A percentile compares a stretch with the other conserved stretches of the same genome.
Evolutionary conservation across 1,140 invertebrate species (phyloP).

Genomic region (Pogonomyrmex barbatus): DNA sequence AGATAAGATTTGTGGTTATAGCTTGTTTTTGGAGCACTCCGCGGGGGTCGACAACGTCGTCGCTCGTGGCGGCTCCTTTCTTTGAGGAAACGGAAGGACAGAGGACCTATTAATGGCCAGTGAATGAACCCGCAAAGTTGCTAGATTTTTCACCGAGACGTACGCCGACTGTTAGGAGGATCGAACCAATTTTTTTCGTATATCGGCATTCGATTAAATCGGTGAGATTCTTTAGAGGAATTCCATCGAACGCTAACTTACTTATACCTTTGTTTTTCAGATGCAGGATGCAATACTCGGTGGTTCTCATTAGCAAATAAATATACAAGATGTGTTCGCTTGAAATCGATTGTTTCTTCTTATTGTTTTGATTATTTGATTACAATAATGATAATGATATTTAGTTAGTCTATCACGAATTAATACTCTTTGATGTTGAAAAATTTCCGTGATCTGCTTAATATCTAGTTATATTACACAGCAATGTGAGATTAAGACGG

Average conservation of each 20-base stretch:
- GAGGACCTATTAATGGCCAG: slow-evolving; percentile 53
- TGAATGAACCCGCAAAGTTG: slow-evolving; percentile 50
- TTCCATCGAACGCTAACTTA: not conserved
- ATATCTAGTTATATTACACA: not conserved
- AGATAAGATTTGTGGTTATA: slow-evolving; percentile 81
- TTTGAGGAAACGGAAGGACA: slow-evolving; percentile 3
- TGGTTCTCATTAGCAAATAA: not conserved
- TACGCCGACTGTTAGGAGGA: not conserved
- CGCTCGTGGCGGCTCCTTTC: slow-evolving; percentile 55
- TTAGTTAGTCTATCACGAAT: not conserved
- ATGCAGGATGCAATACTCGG: not conserved
- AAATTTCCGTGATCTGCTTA: not conserved
- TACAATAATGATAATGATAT: not conserved
- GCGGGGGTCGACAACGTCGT: slow-evolving; percentile 60
- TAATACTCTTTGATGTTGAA: not conserved
- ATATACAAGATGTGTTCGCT: not conserved
- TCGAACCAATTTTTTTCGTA: not conserved
- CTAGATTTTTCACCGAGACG: slow-evolving; percentile 16
- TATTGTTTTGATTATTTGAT: not conserved
- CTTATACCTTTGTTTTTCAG: not conserved
- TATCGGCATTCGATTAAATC: not conserved
- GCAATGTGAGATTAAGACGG: not conserved
- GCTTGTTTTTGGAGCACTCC: slow-evolving; percentile 74
- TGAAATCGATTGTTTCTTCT: not conserved
- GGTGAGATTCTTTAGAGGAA: not conserved